phyloP scores from a whole-genome alignment of 2,113 vertebrate species.

The Rostratula benghalensis region DNA sequence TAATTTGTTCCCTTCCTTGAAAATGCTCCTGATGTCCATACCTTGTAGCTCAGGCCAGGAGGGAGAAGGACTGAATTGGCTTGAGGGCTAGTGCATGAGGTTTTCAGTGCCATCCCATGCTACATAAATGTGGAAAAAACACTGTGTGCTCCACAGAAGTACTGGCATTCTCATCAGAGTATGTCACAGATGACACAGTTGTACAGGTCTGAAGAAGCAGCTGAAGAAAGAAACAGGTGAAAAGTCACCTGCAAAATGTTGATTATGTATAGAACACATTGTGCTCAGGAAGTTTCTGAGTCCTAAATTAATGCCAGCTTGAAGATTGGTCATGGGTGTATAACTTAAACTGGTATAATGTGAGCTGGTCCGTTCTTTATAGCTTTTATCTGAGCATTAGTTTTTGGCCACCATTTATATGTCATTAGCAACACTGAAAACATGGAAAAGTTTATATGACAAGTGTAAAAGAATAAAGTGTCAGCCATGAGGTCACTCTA shows the following conservation, averaged over 20 bases:
- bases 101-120: background rate
- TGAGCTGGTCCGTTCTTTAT: background rate
- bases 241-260: background rate
- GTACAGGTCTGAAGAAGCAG: background rate
- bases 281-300: background rate
- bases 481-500: background rate
- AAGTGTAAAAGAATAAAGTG: background rate
- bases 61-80: background rate
- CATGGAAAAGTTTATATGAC: background rate
- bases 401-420: background rate
- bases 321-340: rapidly evolving
- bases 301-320: background rate
- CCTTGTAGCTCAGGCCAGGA: background rate
- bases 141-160: background rate
- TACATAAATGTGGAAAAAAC: background rate
- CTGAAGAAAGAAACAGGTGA: background rate
- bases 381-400: background rate
- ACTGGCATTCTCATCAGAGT: background rate
- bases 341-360: background rate
- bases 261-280: background rate
- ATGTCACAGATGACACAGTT: background rate
- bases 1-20: background rate
- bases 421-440: background rate
- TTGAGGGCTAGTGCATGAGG: background rate
- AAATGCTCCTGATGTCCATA: background rate